These are phyloP conservation scores for Lissonota sp. DNA, from an alignment of 2,888 invertebrate species.

Conservation along the genomic window DNA sequence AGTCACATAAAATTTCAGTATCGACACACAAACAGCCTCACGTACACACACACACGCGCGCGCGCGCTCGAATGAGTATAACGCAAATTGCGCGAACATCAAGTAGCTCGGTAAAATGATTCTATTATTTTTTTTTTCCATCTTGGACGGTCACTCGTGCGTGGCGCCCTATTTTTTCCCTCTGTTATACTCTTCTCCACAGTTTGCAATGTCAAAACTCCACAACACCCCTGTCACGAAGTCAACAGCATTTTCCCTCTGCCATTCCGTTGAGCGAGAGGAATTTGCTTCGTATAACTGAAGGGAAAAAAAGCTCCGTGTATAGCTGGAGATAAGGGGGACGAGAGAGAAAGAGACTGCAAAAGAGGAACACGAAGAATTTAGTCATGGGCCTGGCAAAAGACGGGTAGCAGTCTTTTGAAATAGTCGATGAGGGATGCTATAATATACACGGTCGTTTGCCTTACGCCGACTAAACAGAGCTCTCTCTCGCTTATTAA, in stretches of 20 bases:
- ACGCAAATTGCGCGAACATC: slow-evolving; percentile 36
- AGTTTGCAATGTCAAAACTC: slow-evolving; percentile 36
- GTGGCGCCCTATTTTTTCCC: slow-evolving; percentile 76
- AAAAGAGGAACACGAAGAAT: slow-evolving; percentile 71
- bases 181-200: slow-evolving; percentile 14
- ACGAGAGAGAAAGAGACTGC: slow-evolving; percentile 41
- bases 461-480: slow-evolving; percentile 59
- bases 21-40: slow-evolving; percentile 1
- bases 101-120: slow-evolving; percentile 80
- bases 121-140: slow-evolving; percentile 83
- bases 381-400: slow-evolving; percentile 39
- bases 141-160: slow-evolving; percentile 82
- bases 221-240: slow-evolving; percentile 40
- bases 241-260: slow-evolving; percentile 37
- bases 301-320: slow-evolving; percentile 62
- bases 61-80: slow-evolving; percentile 50
- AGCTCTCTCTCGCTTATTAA: slow-evolving; percentile 63
- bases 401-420: slow-evolving; percentile 62
- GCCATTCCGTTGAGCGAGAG: slow-evolving; percentile 51
- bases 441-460: slow-evolving; percentile 54
- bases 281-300: slow-evolving; percentile 69
- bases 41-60: slow-evolving; percentile 48
- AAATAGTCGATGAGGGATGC: slow-evolving; percentile 59
- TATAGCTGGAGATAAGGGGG: slow-evolving; percentile 51
- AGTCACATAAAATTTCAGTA: slow-evolving; percentile 38